These are phyloP conservation scores for Drosophila phalerata DNA, from an alignment of 2,888 invertebrate species.

Conservation along the genomic window DNA sequence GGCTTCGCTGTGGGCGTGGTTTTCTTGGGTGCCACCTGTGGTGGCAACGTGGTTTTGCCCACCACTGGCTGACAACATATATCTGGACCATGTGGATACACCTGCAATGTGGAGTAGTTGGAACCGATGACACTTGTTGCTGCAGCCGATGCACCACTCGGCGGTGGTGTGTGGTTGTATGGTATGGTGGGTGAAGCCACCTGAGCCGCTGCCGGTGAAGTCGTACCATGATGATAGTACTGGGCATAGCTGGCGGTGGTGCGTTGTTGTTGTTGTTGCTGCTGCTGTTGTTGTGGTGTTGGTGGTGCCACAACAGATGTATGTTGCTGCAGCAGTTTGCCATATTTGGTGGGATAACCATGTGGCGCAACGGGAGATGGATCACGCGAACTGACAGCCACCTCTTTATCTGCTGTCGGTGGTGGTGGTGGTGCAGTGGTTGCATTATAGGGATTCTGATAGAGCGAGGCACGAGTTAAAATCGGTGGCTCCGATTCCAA, in stretches of 20 bases:
- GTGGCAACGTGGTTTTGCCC: constrained; percentile 7
- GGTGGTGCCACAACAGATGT: constrained; percentile 15
- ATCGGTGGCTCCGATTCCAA: constrained; percentile 56
- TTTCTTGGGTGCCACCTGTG: constrained; percentile 54
- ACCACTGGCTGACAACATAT: constrained; percentile 58
- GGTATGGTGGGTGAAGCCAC: constrained; percentile 76
- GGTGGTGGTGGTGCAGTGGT: constrained; percentile 27
- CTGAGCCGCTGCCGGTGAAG: constrained; percentile 75
- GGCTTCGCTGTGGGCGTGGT: constrained; percentile 70
- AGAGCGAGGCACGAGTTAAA: constrained; percentile 65
- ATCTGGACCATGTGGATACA: constrained; percentile 71
- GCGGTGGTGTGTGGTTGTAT: constrained; percentile 48
- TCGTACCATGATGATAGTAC: constrained; percentile 67
- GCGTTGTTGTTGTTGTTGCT: constrained; percentile 17
- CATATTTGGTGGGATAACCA: constrained; percentile 75
- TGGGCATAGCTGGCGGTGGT: constrained; percentile 32
- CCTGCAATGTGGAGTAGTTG: constrained; percentile 67
- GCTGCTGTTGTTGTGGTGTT: constrained; percentile 16
- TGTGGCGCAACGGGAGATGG: constrained; percentile 55
- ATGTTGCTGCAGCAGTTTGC: constrained; percentile 68
- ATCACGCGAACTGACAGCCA: constrained; percentile 26
- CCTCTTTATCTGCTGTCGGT: constrained; percentile 19
- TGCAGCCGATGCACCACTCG: constrained; percentile 12
- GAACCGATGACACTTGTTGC: constrained; percentile 21
- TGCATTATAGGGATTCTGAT: constrained; percentile 79